Evolutionary conservation across 2,888 invertebrate species (phyloP).

Genomic region (Acanthosepion esculentum): DNA sequence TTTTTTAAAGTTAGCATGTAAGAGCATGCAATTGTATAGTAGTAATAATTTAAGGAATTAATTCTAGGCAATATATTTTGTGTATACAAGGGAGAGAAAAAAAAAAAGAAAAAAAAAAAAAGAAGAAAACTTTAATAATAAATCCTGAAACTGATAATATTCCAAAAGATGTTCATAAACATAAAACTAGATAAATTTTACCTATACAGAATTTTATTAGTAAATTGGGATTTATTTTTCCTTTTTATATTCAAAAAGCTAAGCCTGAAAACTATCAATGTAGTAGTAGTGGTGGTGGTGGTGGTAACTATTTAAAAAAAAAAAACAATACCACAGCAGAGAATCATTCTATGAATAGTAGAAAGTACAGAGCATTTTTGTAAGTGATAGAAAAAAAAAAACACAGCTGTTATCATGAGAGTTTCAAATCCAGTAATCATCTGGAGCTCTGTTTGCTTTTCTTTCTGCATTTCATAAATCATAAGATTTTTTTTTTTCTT

Average conservation of each 20-base stretch:
- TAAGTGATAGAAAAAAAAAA: not conserved
- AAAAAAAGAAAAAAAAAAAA: too few relatives aligned
- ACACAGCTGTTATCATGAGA: not conserved
- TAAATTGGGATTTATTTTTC: not conserved
- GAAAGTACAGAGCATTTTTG: not conserved
- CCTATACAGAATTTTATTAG: not conserved
- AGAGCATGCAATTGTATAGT: not conserved
- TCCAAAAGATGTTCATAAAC: not conserved
- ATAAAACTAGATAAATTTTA: not conserved
- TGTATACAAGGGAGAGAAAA: too few relatives aligned
- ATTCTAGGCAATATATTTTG: not conserved
- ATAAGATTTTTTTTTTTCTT: not conserved
- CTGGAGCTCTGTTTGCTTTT: not conserved
- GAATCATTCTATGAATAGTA: too few relatives aligned
- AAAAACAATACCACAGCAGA: too few relatives aligned
- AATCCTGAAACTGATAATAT: too few relatives aligned
- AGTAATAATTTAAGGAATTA: not conserved
- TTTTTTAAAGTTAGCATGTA: not conserved
- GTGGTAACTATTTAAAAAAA: too few relatives aligned
- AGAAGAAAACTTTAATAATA: too few relatives aligned
- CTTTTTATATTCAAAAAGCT: too few relatives aligned
- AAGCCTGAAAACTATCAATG: too few relatives aligned
- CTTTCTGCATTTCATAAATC: not conserved
- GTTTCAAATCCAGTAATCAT: constrained; percentile 3
- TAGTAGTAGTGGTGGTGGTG: too few relatives aligned